These are phyloP conservation scores for Okapia johnstoni DNA, from an alignment of 2,113 vertebrate genomes.

Conservation along the genomic window DNA sequence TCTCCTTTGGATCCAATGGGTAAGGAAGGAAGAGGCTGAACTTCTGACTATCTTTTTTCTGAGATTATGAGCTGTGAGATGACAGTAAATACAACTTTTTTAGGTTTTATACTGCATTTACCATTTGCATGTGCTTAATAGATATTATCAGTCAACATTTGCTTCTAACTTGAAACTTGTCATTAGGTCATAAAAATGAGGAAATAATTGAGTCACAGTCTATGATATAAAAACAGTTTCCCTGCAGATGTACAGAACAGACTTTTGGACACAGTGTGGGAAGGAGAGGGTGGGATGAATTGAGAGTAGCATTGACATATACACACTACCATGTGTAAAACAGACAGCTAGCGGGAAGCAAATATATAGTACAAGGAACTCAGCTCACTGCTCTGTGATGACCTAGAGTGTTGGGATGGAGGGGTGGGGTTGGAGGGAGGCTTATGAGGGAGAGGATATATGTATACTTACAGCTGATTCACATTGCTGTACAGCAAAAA, in stretches of 20 bases:
- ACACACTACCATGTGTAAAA: background rate
- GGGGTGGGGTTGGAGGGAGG: background rate
- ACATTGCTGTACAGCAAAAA: background rate
- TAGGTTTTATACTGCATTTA: background rate
- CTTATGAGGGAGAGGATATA: background rate
- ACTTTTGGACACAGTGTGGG: background rate
- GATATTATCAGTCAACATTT: background rate
- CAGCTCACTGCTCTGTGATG: background rate
- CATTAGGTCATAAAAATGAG: background rate
- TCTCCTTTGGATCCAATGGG: background rate
- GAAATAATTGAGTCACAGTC: background rate
- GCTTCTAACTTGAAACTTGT: background rate
- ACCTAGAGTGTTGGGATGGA: background rate
- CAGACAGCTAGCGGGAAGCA: background rate
- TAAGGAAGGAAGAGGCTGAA: background rate
- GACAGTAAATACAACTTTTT: background rate
- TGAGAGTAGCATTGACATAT: background rate
- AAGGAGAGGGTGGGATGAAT: background rate
- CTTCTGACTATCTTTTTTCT: background rate
- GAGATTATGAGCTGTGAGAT: background rate
- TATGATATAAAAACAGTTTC: background rate
- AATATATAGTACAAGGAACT: background rate
- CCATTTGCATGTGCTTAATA: background rate
- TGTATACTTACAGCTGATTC: background rate
- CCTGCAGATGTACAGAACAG: background rate